Percentiles rank a stretch among this genome's conserved stretches.
These are phyloP conservation scores for Mellivora capensis DNA, from an alignment of 2,113 vertebrate species.

Conservation along the genomic window DNA sequence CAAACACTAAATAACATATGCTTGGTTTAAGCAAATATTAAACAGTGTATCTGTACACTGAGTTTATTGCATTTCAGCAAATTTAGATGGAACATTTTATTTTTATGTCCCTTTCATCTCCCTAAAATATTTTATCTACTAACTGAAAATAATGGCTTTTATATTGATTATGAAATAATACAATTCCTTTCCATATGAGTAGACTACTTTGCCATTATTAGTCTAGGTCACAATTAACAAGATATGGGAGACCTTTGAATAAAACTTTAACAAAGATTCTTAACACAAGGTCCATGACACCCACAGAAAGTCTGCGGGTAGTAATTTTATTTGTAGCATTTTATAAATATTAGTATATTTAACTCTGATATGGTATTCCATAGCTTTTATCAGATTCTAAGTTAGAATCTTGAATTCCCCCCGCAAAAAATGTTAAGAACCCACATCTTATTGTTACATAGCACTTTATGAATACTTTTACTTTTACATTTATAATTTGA, in stretches of 20 bases:
- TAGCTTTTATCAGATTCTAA: background rate
- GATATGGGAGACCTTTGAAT: background rate
- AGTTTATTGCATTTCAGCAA: background rate
- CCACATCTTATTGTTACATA: background rate
- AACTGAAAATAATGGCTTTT: constrained; percentile 35
- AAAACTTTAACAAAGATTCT: constrained; percentile 13
- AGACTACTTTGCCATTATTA: background rate
- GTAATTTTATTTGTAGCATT: constrained; percentile 18
- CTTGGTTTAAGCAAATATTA: background rate
- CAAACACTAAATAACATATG: background rate
- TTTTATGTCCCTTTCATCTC: constrained; percentile 15
- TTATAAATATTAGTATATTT: background rate
- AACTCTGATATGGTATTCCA: background rate
- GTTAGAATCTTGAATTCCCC: background rate
- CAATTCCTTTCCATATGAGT: background rate
- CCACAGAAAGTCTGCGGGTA: background rate
- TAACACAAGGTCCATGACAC: background rate
- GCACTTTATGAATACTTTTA: background rate
- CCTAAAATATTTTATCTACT: background rate
- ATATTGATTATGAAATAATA: background rate
- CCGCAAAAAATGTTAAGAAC: background rate
- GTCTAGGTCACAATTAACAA: background rate
- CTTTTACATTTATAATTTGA: background rate
- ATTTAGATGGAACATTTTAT: background rate
- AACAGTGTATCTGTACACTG: background rate